Evolutionary conservation across 2,888 invertebrate genomes (phyloP).

Genomic region (Dorcus hopei): DNA sequence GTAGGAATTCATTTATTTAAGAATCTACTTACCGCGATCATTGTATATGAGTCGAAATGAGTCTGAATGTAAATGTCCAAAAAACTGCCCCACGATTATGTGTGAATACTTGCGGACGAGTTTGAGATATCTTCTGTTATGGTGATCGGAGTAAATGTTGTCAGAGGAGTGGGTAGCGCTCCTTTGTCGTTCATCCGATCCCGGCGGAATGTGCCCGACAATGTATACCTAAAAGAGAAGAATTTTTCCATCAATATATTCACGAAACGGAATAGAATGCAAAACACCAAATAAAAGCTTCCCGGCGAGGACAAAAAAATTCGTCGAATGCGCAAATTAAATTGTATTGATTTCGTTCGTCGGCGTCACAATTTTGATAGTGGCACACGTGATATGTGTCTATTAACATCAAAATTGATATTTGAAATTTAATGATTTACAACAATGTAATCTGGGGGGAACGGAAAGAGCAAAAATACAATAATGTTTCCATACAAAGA

Average conservation of each 20-base stretch:
- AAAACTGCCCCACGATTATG: constrained; percentile 88
- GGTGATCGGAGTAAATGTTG: constrained; percentile 65
- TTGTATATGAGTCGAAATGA: constrained; percentile 84
- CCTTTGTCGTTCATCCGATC: constrained; percentile 76
- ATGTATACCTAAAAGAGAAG: constrained; percentile 71
- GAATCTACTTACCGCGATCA: constrained; percentile 60
- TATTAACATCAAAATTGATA: too few relatives aligned
- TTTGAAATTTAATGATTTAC: too few relatives aligned
- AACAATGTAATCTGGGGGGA: too few relatives aligned
- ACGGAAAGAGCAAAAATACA: too few relatives aligned
- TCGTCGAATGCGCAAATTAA: neutral
- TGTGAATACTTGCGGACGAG: constrained; percentile 72
- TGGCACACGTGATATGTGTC: too few relatives aligned
- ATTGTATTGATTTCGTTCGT: too few relatives aligned
- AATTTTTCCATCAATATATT: too few relatives aligned
- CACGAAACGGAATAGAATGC: too few relatives aligned
- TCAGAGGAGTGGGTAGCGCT: constrained; percentile 60
- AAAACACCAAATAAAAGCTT: neutral
- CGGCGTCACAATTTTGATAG: too few relatives aligned
- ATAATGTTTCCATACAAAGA: too few relatives aligned
- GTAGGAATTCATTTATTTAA: neutral
- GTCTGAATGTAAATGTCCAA: constrained; percentile 89
- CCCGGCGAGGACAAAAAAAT: neutral
- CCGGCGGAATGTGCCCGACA: constrained; percentile 87
- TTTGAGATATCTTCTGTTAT: constrained; percentile 73